Evolutionary conservation across 2,113 vertebrate genomes (phyloP).

Genomic region (Catharus fuscescens): DNA sequence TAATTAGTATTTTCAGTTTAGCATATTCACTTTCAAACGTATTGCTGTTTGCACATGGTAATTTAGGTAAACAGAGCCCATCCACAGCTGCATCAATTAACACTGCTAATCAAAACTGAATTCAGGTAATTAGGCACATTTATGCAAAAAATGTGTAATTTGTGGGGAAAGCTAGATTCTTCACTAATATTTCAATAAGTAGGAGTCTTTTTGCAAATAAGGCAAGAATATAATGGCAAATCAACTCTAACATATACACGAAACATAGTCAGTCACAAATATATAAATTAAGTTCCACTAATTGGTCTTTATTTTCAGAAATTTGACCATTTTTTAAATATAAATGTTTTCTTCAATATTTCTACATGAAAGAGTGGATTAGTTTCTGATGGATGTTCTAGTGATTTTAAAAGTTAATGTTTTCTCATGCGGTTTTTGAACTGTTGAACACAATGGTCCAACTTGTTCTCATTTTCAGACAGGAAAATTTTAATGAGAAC

Average conservation of each 20-base stretch:
- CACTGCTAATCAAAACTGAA: constrained; percentile 90
- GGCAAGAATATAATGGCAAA: constrained; percentile 67
- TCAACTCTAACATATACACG: constrained; percentile 62
- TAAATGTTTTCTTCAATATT: constrained; percentile 67
- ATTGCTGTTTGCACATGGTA: constrained; percentile 89
- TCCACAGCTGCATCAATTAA: constrained; percentile 90
- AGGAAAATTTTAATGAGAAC: background rate
- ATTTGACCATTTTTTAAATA: constrained; percentile 64
- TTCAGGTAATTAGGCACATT: constrained; percentile 89
- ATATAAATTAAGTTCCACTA: constrained; percentile 77
- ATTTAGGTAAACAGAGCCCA: constrained; percentile 87
- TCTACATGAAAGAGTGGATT: constrained; percentile 38
- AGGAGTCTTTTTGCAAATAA: constrained; percentile 74
- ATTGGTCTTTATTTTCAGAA: constrained; percentile 76
- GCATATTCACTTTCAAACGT: constrained; percentile 84
- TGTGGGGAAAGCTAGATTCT: constrained; percentile 76
- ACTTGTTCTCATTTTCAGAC: constrained; percentile 1
- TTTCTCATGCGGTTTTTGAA: constrained; percentile 30
- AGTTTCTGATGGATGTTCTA: constrained; percentile 38
- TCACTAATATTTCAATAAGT: constrained; percentile 81
- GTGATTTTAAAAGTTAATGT: constrained; percentile 59
- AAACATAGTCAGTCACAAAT: constrained; percentile 64
- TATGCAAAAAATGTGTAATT: constrained; percentile 86
- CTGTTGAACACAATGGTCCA: constrained; percentile 3
- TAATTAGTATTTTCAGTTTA: constrained; percentile 89